phyloP scores from a whole-genome alignment of 2,113 vertebrate genomes.

The Microtus ochrogaster region DNA sequence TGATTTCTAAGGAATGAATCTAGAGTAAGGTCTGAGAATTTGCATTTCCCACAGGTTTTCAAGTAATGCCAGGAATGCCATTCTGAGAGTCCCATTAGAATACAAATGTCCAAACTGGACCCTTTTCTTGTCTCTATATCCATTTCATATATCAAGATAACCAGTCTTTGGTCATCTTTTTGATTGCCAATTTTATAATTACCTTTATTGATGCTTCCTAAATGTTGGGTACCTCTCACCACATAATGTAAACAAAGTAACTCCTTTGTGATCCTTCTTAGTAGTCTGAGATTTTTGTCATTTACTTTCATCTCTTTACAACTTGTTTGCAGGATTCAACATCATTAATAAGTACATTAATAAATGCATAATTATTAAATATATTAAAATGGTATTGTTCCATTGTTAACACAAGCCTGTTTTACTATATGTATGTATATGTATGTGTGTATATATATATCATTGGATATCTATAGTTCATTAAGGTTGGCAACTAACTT shows the following conservation, averaged over 20 bases:
- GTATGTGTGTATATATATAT: too few species aligned
- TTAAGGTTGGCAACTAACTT: neutral
- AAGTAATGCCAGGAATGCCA: neutral
- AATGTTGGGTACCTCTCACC: neutral
- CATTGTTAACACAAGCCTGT: neutral
- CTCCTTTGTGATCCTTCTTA: neutral
- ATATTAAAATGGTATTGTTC: neutral
- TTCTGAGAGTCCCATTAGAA: neutral
- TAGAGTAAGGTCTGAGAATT: neutral
- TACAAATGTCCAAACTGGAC: too few species aligned
- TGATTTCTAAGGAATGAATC: neutral
- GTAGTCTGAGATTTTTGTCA: neutral
- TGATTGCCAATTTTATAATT: neutral
- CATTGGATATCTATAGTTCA: neutral
- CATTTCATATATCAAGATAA: neutral
- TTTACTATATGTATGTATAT: too few species aligned
- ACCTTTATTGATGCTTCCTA: neutral
- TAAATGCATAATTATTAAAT: too few species aligned
- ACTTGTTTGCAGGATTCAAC: neutral
- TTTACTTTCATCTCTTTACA: neutral
- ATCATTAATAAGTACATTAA: too few species aligned
- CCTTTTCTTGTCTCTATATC: neutral
- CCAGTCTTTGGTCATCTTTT: neutral
- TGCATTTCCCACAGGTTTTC: neutral
- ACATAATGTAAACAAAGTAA: neutral